Base-by-base conservation (phyloP, 2,888 invertebrate genomes). In the Drosophila monieri region DNA sequence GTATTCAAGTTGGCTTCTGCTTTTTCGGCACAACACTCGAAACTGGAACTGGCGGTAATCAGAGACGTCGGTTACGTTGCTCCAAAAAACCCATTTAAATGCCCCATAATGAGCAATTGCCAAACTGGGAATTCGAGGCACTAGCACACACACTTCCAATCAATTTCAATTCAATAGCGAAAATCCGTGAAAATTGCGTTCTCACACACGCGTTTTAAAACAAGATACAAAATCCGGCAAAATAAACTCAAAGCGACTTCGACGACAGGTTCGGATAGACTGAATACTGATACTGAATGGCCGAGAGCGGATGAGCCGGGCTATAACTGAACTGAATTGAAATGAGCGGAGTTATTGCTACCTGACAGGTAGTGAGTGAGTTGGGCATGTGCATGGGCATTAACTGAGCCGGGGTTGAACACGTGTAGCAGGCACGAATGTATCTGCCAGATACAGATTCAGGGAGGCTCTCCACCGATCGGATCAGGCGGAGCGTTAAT, bases 131-230 rank as follows among this genome's bases (percentile, higher is more conserved):
- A 52, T 48, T 67, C 52, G 39, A 41, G 46, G 47, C 69, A 76
- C 80, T 73, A 56, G 51, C 62, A 32, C 35, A 35, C 9, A 27
- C 49, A 48, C 39, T 70, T 69, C 66, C 83, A 78, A 85, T 88
- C 88, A 81, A 87, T 80, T 87, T 66, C 67, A 62, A 85, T 81
- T 84, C 85, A 84, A 84, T 86, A 68, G 80, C 87, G 46, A 73
- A 73, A 72, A 54, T 87, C 81, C 77, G 69, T 68, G 74, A 83
- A 88, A 81, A 85, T 78, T 58, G 78, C 85, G 88, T 70, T 75
- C 62, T 71, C 55, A 46, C 77, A 67, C 65, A 65, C 71, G 69
- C 72, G 21, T 27, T 27, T 75, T 72, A 73, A 27, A 44, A 27
- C 18, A n/a, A 53, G 35, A n/a, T n/a, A 35, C 10, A 30, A 54